A percentile compares a stretch with the other conserved stretches of the same genome.
Evolutionary conservation across 1,140 invertebrate genomes (phyloP).

Genomic region (Brachionus paranguensis): DNA sequence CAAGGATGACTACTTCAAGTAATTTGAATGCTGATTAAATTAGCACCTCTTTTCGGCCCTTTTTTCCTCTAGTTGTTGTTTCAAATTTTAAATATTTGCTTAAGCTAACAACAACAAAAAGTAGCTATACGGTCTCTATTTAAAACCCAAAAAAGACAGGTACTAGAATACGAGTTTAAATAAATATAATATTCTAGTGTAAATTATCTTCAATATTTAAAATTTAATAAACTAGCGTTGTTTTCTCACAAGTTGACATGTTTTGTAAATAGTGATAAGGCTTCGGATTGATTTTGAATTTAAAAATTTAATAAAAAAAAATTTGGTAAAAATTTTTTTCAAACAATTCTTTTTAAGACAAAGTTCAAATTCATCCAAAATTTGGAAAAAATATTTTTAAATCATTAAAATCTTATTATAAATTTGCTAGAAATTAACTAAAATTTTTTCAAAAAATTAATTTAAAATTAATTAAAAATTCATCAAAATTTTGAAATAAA

Average conservation of each 20-base stretch:
- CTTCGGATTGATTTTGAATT: background rate
- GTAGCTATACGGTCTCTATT: background rate
- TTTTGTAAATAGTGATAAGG: conserved; percentile 10
- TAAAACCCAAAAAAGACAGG: background rate
- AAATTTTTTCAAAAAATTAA: no score
- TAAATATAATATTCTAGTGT: conserved; percentile 16
- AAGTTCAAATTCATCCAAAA: no score
- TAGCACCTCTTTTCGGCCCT: background rate
- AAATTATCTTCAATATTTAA: background rate
- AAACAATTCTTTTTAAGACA: no score
- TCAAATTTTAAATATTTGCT: conserved; percentile 30
- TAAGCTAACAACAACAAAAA: background rate
- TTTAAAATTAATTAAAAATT: no score
- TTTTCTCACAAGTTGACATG: conserved; percentile 21
- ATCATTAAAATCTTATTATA: no score
- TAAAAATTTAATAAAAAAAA: background rate
- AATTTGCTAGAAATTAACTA: no score
- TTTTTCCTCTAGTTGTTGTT: background rate
- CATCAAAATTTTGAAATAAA: no score
- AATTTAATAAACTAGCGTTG: background rate
- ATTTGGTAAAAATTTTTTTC: no score
- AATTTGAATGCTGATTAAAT: no score
- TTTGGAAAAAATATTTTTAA: no score
- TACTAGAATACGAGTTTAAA: conserved; percentile 7
- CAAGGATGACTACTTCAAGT: conserved; percentile 38